phyloP scores from a whole-genome alignment of 2,797 vertebrate species.

The Enteromius mattozi region DNA sequence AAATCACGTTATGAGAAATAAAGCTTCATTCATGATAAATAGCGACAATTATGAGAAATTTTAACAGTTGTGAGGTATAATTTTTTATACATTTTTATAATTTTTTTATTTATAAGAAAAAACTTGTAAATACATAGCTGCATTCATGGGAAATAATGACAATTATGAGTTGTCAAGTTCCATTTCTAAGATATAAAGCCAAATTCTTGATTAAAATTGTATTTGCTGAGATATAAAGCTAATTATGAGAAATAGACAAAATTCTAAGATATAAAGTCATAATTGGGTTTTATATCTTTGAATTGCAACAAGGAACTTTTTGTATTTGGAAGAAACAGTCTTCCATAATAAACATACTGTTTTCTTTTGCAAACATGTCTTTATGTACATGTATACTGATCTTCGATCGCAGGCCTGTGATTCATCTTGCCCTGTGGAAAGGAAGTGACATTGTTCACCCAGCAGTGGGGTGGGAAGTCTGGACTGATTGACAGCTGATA shows the following conservation, averaged over 20 bases:
- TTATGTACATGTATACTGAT: neutral
- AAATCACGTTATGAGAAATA: neutral
- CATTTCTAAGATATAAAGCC: neutral
- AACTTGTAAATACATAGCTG: neutral
- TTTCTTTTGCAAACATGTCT: neutral
- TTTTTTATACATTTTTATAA: too few species aligned
- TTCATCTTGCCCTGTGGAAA: neutral
- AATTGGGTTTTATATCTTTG: neutral
- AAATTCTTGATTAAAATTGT: neutral
- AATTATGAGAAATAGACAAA: neutral
- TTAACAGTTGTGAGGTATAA: neutral
- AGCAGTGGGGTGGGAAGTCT: neutral
- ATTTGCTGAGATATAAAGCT: neutral
- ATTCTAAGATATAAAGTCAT: neutral
- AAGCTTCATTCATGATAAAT: neutral
- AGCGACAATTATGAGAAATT: neutral
- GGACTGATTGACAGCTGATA: slow-evolving; percentile 7
- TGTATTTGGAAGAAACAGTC: neutral
- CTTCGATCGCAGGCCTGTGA: neutral
- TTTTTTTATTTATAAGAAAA: too few species aligned
- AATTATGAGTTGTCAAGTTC: neutral
- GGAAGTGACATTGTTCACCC: slow-evolving; percentile 9
- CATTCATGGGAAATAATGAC: neutral
- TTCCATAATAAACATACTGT: neutral
- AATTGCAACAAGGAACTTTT: neutral